Evolutionary conservation across 2,888 invertebrate species (phyloP), one percentile per base, ranked within the genome.

Genomic region (Chymomyza procnemis): DNA sequence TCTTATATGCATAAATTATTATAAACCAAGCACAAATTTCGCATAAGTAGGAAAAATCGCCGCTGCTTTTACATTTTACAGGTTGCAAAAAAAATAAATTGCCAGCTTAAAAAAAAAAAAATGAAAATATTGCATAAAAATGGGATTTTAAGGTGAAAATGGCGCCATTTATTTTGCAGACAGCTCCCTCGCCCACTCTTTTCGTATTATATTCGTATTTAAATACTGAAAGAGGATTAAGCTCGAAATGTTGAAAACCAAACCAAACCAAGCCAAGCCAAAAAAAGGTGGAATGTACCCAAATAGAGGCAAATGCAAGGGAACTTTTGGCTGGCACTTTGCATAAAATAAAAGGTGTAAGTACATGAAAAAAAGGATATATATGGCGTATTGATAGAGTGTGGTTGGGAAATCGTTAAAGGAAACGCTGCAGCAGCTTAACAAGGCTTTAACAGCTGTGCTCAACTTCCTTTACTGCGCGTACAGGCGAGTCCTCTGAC

Each of bases 191-290:
- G 30, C 56, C 47, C 56, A 50, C 63, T 63, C 55, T 63, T 46
- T 63, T 47, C 26, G 47, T 26, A 63, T 85, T 74, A 79, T 79
- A 83, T 74, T 76, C 75, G 85, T 73, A 87, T 85, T 85, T 87
- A 87, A 87, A 84, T 85, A 84, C 87, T 75, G 75, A 80, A 88
- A 88, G 84, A 85, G 86, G 86, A 87, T 88, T 88, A 88, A 80
- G 68, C 68, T 68, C 69, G 9, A 18, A 46, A 73, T 68, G 64
- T 57, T 64, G 58, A 69, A 62, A 46, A 47, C 59, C 52, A 46
- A 48, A 30, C 47, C 22, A 18, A 56, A 30, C 14, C 16, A 26
- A 19, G 3, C 1, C 8, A 5, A 1, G 30, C n/a, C n/a, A n/a
- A n/a, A 41, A 46, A 59, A 54, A 46, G 41, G 52, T 48, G 14